A percentile compares a stretch with the other conserved stretches of the same genome.
These are phyloP conservation scores for Poecile atricapillus DNA, from an alignment of 2,113 vertebrate species.

Conservation along the genomic window DNA sequence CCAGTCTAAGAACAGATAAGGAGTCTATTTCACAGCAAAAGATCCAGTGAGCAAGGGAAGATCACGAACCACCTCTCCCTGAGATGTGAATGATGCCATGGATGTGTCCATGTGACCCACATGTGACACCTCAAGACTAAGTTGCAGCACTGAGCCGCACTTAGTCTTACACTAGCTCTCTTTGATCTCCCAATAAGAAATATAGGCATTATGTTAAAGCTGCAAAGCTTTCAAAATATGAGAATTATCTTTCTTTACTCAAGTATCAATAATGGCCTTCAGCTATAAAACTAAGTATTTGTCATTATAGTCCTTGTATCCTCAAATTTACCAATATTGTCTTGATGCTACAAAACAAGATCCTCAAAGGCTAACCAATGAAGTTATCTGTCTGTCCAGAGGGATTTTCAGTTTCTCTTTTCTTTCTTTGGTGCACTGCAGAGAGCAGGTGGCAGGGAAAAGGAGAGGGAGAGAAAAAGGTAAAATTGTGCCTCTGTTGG, in stretches of 20 bases:
- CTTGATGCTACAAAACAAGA: neutral
- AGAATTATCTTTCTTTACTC: neutral
- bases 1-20: neutral
- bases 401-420: neutral
- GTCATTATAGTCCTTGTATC: neutral
- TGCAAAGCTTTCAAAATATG: neutral
- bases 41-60: neutral
- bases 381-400: neutral
- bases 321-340: neutral
- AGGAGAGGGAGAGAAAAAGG: neutral
- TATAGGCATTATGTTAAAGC: neutral
- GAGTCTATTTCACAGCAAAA: neutral
- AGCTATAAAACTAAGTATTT: neutral
- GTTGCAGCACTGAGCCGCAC: neutral
- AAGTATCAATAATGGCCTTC: neutral
- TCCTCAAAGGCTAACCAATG: neutral
- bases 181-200: neutral
- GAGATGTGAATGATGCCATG: rapidly evolving
- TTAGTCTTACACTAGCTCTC: neutral
- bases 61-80: neutral
- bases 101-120: neutral
- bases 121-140: neutral
- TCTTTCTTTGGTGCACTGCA: neutral
- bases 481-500: neutral
- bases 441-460: neutral